Evolutionary conservation across 2,113 vertebrate species (phyloP).

Genomic region (Pseudopipra pipra): DNA sequence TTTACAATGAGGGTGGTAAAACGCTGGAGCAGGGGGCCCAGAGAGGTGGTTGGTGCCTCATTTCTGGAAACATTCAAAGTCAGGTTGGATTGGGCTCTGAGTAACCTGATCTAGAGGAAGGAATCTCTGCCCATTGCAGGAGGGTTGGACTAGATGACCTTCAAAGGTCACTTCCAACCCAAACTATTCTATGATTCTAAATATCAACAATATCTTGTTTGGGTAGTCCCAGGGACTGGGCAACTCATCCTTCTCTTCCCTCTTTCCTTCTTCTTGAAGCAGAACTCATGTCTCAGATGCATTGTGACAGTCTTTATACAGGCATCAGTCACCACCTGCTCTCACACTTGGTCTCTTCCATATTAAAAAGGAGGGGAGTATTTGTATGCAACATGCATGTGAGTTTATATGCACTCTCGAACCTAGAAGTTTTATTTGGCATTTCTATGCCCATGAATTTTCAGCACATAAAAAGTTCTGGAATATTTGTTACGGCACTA

Average conservation of each 20-base stretch:
- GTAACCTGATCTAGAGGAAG: neutral
- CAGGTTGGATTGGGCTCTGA: neutral
- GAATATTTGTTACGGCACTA: neutral
- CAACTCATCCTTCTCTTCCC: neutral
- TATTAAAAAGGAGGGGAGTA: neutral
- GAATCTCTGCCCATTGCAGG: neutral
- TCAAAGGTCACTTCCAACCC: neutral
- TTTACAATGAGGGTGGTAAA: neutral
- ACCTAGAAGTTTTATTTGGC: neutral
- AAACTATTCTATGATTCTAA: neutral
- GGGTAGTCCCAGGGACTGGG: neutral
- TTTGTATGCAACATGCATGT: rapidly evolving
- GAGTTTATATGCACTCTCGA: neutral
- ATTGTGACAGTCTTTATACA: rapidly evolving
- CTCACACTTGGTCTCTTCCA: neutral
- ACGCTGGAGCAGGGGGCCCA: neutral
- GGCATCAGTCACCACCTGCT: neutral
- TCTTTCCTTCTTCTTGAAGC: neutral
- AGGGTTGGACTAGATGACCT: neutral
- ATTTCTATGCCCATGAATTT: neutral
- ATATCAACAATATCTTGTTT: neutral
- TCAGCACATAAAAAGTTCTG: neutral
- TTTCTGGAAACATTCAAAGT: neutral
- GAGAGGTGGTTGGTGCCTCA: neutral
- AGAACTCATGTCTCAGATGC: neutral